A percentile compares a stretch with the other conserved stretches of the same genome.
phyloP scores from a whole-genome alignment of 2,888 invertebrate species.

The Latheticus oryzae region DNA sequence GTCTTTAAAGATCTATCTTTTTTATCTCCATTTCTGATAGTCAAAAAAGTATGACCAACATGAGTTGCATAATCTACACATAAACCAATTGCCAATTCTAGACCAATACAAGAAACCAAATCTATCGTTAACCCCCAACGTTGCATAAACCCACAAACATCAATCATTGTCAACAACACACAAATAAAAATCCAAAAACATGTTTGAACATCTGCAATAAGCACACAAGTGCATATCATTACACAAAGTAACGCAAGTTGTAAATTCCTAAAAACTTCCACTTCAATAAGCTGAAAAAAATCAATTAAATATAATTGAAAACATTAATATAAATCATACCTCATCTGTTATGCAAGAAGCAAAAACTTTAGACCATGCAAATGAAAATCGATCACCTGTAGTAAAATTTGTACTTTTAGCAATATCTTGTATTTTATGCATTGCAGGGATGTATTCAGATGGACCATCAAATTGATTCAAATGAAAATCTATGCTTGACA shows the following conservation, averaged over 20 bases:
- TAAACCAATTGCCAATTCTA: conserved; percentile 83
- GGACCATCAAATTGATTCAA: conserved; percentile 73
- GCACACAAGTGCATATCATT: conserved; percentile 79
- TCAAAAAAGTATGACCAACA: conserved; percentile 83
- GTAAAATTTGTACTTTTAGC: conserved; percentile 71
- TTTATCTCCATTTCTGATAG: conserved; percentile 68
- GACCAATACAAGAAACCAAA: conserved; percentile 82
- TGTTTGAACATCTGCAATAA: conserved; percentile 81
- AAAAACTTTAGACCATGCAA: conserved; percentile 79
- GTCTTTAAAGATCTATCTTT: conserved; percentile 74
- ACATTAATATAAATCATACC: conserved; percentile 64
- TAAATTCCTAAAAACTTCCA: conserved; percentile 82
- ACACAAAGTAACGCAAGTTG: conserved; percentile 81
- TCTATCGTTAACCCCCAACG: conserved; percentile 86
- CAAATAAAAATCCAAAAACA: conserved; percentile 84
- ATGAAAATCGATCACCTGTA: conserved; percentile 72
- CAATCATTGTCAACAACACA: conserved; percentile 78
- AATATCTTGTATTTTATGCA: conserved; percentile 73
- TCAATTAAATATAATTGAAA: conserved; percentile 2
- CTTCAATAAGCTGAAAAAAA: conserved; percentile 71
- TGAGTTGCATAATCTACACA: conserved; percentile 88
- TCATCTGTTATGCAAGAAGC: conserved; percentile 84
- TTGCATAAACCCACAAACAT: conserved; percentile 83
- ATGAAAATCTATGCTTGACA: conserved; percentile 73
- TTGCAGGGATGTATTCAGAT: conserved; percentile 78